These are phyloP conservation scores for Cataglyphis hispanica DNA, from an alignment of 1,140 invertebrate species.

Conservation along the genomic window DNA sequence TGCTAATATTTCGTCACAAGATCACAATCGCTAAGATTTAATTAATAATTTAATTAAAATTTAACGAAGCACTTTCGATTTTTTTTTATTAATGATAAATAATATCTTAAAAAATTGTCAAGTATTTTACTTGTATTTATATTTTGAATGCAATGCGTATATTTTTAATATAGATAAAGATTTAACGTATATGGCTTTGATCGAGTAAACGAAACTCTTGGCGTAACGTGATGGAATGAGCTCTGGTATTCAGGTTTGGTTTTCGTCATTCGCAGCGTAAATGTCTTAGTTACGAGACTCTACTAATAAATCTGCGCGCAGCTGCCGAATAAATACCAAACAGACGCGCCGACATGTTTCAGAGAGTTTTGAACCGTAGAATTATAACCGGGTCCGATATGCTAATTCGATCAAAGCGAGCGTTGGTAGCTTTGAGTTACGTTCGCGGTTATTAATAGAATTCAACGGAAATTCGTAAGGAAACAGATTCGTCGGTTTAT, in stretches of 20 bases:
- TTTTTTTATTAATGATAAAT: not conserved
- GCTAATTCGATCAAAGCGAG: conserved; percentile 7
- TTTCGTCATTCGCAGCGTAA: conserved; percentile 4
- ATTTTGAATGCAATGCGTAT: not conserved
- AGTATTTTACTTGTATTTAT: not conserved
- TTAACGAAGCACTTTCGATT: not conserved
- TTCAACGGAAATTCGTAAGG: not conserved
- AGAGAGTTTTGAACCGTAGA: not conserved
- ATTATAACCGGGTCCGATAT: not conserved
- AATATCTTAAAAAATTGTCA: not conserved
- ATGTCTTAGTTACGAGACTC: not conserved
- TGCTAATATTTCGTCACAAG: not conserved
- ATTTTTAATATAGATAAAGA: not conserved
- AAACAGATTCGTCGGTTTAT: not conserved
- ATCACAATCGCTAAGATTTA: not conserved
- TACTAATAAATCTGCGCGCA: conserved; percentile 7
- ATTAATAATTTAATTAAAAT: not conserved
- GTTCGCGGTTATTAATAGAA: not conserved
- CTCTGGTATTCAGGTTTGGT: conserved; percentile 3
- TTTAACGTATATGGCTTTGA: not conserved
- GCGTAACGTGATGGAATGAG: not conserved
- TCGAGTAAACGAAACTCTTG: not conserved
- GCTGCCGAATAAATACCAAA: conserved; percentile 27
- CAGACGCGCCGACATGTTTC: conserved; percentile 5
- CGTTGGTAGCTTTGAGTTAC: not conserved